Evolutionary conservation across 1,140 invertebrate species (phyloP).

Genomic region (Mya arenaria): DNA sequence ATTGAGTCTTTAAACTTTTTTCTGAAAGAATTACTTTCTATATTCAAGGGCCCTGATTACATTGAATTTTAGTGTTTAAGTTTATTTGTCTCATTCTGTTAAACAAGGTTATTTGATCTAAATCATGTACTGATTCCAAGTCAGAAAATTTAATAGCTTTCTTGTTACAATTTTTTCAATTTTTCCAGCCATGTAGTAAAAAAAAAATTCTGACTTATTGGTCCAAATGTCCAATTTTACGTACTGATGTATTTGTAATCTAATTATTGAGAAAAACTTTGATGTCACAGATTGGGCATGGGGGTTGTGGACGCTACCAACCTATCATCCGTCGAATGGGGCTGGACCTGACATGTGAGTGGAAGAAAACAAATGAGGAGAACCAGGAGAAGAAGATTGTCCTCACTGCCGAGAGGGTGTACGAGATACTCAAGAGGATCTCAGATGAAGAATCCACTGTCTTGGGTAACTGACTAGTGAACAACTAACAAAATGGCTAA

Average conservation of each 20-base stretch:
- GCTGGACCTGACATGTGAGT: constrained; percentile 96
- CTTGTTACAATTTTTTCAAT: not conserved
- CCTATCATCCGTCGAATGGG: constrained; percentile 94
- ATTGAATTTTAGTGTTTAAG: too few relatives aligned
- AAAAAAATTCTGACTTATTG: not conserved
- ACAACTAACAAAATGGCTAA: too few relatives aligned
- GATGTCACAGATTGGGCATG: constrained; percentile 85
- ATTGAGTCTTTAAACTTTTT: not conserved
- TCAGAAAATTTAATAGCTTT: not conserved
- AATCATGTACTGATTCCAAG: not conserved
- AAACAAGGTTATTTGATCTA: not conserved
- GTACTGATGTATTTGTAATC: not conserved
- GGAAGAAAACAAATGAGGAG: constrained; percentile 99
- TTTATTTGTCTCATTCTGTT: too few relatives aligned
- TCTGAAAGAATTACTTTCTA: not conserved
- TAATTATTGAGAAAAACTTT: not conserved
- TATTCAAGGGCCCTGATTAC: not conserved
- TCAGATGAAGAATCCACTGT: constrained; percentile 98
- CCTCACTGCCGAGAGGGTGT: constrained; percentile 96
- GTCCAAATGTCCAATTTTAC: not conserved
- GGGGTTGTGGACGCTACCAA: constrained; percentile 98
- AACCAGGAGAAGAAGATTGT: constrained; percentile 89
- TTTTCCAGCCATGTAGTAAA: not conserved
- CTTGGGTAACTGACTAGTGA: constrained; percentile 87
- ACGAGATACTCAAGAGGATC: constrained; percentile 98